Conservation (phyloP, 2,888 invertebrate genomes). For the Drosophila sordidula region DNA sequence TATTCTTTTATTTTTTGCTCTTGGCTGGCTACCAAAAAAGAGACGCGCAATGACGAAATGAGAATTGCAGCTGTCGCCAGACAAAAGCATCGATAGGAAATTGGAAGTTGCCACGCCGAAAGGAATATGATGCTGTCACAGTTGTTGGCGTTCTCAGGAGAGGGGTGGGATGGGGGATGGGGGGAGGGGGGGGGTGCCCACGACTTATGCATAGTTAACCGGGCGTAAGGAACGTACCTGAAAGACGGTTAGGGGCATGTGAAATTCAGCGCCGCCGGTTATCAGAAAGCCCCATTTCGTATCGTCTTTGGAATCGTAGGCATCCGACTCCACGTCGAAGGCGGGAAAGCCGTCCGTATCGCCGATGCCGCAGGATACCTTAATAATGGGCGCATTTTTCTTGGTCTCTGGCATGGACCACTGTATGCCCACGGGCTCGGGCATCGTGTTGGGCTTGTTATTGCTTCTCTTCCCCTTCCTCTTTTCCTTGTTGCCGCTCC, state of each 20-base stretch:
- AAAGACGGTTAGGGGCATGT: slow-evolving; percentile 85
- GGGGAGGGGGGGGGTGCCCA: neutral
- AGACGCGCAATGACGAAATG: slow-evolving; percentile 33
- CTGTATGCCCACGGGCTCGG: slow-evolving; percentile 72
- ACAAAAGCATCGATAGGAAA: slow-evolving; percentile 22
- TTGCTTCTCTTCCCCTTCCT: slow-evolving; percentile 9
- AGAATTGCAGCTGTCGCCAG: slow-evolving; percentile 49
- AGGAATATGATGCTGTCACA: slow-evolving; percentile 13
- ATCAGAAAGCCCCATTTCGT: slow-evolving; percentile 85
- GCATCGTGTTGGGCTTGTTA: slow-evolving; percentile 63
- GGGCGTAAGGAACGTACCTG: slow-evolving; percentile 79
- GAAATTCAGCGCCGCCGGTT: slow-evolving; percentile 85
- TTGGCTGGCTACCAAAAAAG: slow-evolving; percentile 42
- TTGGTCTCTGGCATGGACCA: slow-evolving; percentile 80
- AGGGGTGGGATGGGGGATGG: too few species aligned
- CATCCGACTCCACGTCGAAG: slow-evolving; percentile 83
- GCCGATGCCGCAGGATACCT: slow-evolving; percentile 84
- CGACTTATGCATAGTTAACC: slow-evolving; percentile 32
- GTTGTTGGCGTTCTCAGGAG: slow-evolving; percentile 27
- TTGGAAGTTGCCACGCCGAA: slow-evolving; percentile 10
- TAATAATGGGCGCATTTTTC: slow-evolving; percentile 81
- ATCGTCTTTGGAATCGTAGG: slow-evolving; percentile 83
- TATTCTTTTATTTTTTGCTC: slow-evolving; percentile 8
- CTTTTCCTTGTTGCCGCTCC: slow-evolving; percentile 6
- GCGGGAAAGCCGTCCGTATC: slow-evolving; percentile 85